Conservation (phyloP, 1,140 invertebrate species). For the Nasonia vitripennis region DNA sequence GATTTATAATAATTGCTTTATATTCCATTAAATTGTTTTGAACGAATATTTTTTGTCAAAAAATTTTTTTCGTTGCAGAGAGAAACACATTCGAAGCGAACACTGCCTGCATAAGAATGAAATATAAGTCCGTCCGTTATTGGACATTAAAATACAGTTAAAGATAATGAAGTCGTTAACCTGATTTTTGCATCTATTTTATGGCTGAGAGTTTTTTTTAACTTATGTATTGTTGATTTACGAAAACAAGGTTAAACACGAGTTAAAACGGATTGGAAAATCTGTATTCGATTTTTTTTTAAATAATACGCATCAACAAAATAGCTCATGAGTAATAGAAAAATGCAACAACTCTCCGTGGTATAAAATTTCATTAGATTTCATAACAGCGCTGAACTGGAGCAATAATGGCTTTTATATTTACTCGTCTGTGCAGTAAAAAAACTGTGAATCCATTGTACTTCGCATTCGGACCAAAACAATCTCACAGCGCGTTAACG, state of each 20-base stretch:
- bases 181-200: constrained; percentile 36
- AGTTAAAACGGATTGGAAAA: constrained; percentile 34
- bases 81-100: background rate
- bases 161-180: constrained; percentile 41
- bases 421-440: background rate
- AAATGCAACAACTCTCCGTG: background rate
- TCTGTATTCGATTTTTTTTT: constrained; percentile 29
- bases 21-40: background rate
- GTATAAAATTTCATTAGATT: background rate
- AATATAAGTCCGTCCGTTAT: constrained; percentile 9
- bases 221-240: constrained; percentile 46
- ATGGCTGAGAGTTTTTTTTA: background rate
- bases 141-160: constrained; percentile 34
- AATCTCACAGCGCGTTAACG: background rate
- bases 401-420: background rate
- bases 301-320: constrained; percentile 5
- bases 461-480: too few species aligned
- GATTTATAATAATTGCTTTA: background rate
- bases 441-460: too few species aligned
- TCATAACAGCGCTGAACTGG: background rate
- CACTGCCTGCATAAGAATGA: background rate
- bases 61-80: background rate
- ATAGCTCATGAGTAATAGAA: background rate
- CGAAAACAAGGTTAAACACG: constrained; percentile 40
- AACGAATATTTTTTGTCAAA: background rate